Base-by-base conservation (phyloP, 2,888 invertebrate species). In the Agrochola lychnidis region DNA sequence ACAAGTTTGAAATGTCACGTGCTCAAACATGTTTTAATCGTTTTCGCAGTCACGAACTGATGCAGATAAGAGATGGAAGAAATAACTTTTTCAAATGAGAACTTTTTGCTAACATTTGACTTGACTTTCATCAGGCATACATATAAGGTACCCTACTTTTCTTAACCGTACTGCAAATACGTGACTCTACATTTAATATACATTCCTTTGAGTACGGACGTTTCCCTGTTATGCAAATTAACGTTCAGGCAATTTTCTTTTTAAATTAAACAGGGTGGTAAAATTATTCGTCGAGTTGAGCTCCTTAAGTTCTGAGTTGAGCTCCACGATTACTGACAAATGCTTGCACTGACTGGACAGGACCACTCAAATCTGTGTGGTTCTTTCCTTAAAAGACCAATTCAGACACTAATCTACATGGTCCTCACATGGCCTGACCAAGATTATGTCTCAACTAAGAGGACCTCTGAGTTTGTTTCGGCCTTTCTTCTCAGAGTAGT, bases 1-100 rank as follows among this genome's bases (percentile, higher is more conserved):
- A 89, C 88, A 89, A 89, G 88, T 89, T 91, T 89, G 87, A 89
- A 94, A 93, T 92, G 93, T 91, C 92, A 92, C 85, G 88, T 83
- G 81, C 79, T 70, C 80, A 78, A 81, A 85, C 83, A 87, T 85
- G 83, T 79, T 83, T 79, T 83, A 80, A 85, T 85, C 74, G 85
- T 89, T 90, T 87, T 90, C 87, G 78, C 76, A 82, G 87, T 92
- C 91, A 91, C 90, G 90, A 90, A 79, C 79, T 76, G 73, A 78
- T 73, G 74, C 16, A 81, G 83, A 78, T 84, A 81, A 77, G 25
- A 79, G 73, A 83, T 79, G 19, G 56, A 14, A 81, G 70, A 74
- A 79, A 70, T 72, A 61, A 40, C 51, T 59, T 67, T 36, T 45
- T 30, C 22, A 79, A 69, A 81, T 68, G 36, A 70, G 59, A 70